These are phyloP conservation scores for Bombyx mandarina DNA, from an alignment of 1,140 invertebrate species.

Conservation along the genomic window DNA sequence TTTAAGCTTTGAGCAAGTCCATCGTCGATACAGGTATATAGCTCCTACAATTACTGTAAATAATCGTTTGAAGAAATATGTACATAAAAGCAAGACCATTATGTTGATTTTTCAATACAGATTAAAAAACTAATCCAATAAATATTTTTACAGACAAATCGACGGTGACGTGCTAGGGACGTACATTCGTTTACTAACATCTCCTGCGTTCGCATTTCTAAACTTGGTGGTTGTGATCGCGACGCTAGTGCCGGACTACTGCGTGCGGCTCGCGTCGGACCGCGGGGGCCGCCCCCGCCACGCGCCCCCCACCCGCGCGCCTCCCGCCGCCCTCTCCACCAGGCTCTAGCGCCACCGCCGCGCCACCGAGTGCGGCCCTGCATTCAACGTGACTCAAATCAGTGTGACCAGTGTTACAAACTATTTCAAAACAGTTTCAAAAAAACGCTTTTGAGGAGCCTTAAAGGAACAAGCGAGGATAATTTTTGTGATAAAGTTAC, in stretches of 20 bases:
- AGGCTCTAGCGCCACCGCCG: not conserved
- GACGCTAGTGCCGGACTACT: slow-evolving; percentile 74
- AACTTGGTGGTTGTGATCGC: slow-evolving; percentile 71
- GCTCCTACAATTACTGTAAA: too few species aligned
- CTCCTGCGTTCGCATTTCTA: slow-evolving; percentile 74
- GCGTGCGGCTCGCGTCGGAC: slow-evolving; percentile 30
- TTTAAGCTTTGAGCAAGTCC: too few species aligned
- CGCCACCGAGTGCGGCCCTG: not conserved
- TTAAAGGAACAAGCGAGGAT: too few species aligned
- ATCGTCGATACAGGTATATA: too few species aligned
- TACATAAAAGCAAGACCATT: not conserved
- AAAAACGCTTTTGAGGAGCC: too few species aligned
- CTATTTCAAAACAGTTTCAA: too few species aligned
- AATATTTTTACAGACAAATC: slow-evolving; percentile 60
- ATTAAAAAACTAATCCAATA: too few species aligned
- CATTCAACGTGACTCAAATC: too few species aligned
- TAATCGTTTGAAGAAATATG: not conserved
- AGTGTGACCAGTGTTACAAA: too few species aligned
- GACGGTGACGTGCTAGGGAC: slow-evolving; percentile 76
- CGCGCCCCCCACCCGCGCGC: too few species aligned
- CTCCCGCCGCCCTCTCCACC: too few species aligned
- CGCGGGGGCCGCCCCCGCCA: slow-evolving; percentile 13
- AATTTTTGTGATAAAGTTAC: too few species aligned
- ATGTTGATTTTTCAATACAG: not conserved
- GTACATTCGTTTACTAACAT: slow-evolving; percentile 72